Evolutionary conservation across 1,140 invertebrate genomes (phyloP).

Genomic region (Kradibia gibbosae): DNA sequence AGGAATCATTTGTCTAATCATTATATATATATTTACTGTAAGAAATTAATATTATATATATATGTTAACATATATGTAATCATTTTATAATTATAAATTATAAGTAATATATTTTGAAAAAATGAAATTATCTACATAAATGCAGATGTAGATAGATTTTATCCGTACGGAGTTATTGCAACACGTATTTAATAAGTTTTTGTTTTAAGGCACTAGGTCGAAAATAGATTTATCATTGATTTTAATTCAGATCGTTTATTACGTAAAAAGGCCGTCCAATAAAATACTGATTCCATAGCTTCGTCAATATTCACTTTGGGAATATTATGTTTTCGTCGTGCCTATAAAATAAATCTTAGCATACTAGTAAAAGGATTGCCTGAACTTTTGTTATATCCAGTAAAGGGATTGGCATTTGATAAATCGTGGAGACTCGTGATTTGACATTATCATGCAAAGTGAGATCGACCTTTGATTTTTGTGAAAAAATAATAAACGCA

Average conservation of each 20-base stretch:
- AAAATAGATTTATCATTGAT: slow-evolving; percentile 1
- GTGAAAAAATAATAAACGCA: neutral
- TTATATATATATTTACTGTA: too few relatives aligned
- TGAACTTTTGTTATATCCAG: neutral
- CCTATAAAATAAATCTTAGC: slow-evolving; percentile 22
- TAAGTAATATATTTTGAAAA: too few relatives aligned
- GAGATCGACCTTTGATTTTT: slow-evolving; percentile 50
- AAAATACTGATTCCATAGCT: neutral
- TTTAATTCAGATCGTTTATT: neutral
- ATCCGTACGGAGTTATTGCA: neutral
- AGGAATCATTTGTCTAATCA: too few relatives aligned
- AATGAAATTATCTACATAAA: too few relatives aligned
- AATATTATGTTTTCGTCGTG: neutral
- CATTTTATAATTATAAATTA: too few relatives aligned
- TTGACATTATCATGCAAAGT: slow-evolving; percentile 56
- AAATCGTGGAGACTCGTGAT: slow-evolving; percentile 49
- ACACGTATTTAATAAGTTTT: neutral
- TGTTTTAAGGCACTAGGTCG: neutral
- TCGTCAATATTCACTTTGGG: neutral
- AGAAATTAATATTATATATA: too few relatives aligned
- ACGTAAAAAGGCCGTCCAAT: neutral
- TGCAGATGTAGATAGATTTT: too few relatives aligned
- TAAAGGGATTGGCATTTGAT: slow-evolving; percentile 57
- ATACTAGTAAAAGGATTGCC: slow-evolving; percentile 38
- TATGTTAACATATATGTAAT: too few relatives aligned